These are phyloP conservation scores for Lipophrys pholis DNA, from an alignment of 2,113 vertebrate genomes.

Conservation along the genomic window DNA sequence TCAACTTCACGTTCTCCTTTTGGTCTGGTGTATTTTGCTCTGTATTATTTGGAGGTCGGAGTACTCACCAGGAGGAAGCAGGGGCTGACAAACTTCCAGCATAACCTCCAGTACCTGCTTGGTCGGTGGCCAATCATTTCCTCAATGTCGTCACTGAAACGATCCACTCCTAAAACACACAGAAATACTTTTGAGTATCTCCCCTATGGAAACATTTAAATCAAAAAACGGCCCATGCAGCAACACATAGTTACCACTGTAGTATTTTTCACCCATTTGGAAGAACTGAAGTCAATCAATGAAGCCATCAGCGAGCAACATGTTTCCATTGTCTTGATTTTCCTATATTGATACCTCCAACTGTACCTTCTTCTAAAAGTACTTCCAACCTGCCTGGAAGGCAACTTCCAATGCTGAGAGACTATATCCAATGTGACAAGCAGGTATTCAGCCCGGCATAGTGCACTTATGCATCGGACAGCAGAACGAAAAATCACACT, in stretches of 20 bases:
- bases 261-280: not conserved
- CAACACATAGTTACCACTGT: not conserved
- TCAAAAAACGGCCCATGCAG: not conserved
- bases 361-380: not conserved
- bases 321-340: slow-evolving; percentile 4
- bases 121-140: slow-evolving; percentile 91
- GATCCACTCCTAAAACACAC: slow-evolving; percentile 85
- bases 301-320: not conserved
- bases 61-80: slow-evolving; percentile 89
- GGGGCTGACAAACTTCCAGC: slow-evolving; percentile 94
- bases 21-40: not conserved
- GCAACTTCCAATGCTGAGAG: slow-evolving; percentile 50
- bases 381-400: slow-evolving; percentile 37
- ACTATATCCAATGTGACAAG: slow-evolving; percentile 58
- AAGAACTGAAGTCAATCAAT: not conserved
- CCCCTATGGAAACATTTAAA: not conserved
- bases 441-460: slow-evolving; percentile 43
- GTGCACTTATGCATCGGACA: slow-evolving; percentile 36
- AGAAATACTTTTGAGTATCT: slow-evolving; percentile 3
- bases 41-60: too few relatives aligned
- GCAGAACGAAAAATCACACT: slow-evolving; percentile 63
- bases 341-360: not conserved
- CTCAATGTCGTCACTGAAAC: slow-evolving; percentile 91
- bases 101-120: slow-evolving; percentile 90
- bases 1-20: not conserved